phyloP scores from a whole-genome alignment of 2,888 invertebrate genomes.

The Sminthurinus aureus region DNA sequence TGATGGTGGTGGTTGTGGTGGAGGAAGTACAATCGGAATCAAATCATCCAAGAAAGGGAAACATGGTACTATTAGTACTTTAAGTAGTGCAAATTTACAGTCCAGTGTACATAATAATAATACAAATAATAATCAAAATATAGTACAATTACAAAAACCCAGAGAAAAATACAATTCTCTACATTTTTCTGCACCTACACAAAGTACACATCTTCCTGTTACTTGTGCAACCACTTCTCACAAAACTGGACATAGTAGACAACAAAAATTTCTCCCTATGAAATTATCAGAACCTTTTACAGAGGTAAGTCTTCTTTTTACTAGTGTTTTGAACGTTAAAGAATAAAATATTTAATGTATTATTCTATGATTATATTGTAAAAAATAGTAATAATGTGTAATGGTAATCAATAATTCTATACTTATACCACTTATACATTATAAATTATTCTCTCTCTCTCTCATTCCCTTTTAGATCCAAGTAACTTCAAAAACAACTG shows the following conservation, averaged over 20 bases:
- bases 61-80: not conserved
- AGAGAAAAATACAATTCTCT: constrained; percentile 2
- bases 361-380: no score
- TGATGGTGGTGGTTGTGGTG: no score
- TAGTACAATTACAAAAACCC: not conserved
- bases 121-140: not conserved
- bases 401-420: not conserved
- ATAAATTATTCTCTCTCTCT: not conserved
- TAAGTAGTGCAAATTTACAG: not conserved
- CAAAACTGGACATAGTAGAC: not conserved
- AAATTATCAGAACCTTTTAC: constrained; percentile 11
- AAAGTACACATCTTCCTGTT: not conserved
- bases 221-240: not conserved
- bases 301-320: constrained; percentile 9
- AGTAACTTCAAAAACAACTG: constrained; percentile 22
- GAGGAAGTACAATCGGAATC: not conserved
- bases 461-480: constrained; percentile 6
- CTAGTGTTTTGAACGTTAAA: no score
- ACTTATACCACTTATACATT: not conserved
- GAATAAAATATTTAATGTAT: no score
- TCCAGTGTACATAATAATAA: no score
- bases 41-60: constrained; percentile 27
- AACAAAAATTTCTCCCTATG: constrained; percentile 29
- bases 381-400: not conserved
- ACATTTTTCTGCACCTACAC: not conserved